Evolutionary conservation across 2,113 vertebrate genomes (phyloP), one percentile per base, ranked within the genome.

Genomic region (Catagonus wagneri): DNA sequence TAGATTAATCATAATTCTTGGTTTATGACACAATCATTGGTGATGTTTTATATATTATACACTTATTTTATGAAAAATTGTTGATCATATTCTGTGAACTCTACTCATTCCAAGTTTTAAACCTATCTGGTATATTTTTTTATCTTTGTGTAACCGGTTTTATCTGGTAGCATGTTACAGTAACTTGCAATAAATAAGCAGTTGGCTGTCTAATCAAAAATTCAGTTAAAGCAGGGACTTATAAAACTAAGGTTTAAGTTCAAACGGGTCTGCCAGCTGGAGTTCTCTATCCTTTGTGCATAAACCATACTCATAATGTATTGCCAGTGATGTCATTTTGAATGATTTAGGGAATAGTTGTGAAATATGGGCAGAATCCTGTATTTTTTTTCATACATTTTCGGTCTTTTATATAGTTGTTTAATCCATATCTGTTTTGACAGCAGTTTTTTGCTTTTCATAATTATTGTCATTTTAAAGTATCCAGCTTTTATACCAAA

Each of bases 271-370:
- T 25, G 15, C 8, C 83, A 89, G 0, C 39, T 95, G 39, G 65
- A 85, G 27, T 84, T 90, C 22, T 16, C 19, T 95, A 25, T 52
- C 29, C 88, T 95, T 68, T 10, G 3, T 60, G 54, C 29, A 81
- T 86, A 87, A 91, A 65, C 23, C 11, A n/a, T 83, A 66, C 7
- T 93, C 17, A 17, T 29, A 54, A 25, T 79, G 11, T 93, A 25
- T 83, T 19, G 58, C 56, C 27, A 88, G 4, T 95, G n/a, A 90
- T 90, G 92, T 93, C n/a, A 90, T 80, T 96, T 93, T 94, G 78
- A 96, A 15, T 58, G 63, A 58, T 72, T n/a, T 23, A 78, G 75
- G 58, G 16, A 91, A 83, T 60, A 60, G 29, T 81, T 65, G 7
- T 87, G 25, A 96, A 39, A 19, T 94, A 72, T 58, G 50, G 60